These are phyloP conservation scores for Patagioenas fasciata DNA, from an alignment of 2,113 vertebrate genomes.

Conservation along the genomic window DNA sequence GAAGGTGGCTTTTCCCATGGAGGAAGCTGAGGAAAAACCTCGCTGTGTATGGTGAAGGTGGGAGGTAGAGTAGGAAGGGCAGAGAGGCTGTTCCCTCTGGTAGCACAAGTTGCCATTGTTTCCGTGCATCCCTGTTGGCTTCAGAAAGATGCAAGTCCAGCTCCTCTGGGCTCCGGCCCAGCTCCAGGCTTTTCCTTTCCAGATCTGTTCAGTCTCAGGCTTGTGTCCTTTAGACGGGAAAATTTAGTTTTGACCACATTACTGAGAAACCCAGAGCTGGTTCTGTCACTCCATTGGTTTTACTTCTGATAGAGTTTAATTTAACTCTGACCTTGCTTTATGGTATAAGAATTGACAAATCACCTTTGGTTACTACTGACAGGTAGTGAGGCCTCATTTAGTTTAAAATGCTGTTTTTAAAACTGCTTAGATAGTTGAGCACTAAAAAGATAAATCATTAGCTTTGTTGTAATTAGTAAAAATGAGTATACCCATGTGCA, in stretches of 20 bases:
- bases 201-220: not conserved
- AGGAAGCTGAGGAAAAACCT: not conserved
- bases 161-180: not conserved
- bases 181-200: not conserved
- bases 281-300: not conserved
- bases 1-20: not conserved
- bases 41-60: not conserved
- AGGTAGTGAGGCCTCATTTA: not conserved
- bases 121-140: not conserved
- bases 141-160: not conserved
- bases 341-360: not conserved
- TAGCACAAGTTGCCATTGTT: not conserved
- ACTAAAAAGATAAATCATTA: not conserved
- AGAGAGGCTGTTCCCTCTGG: not conserved
- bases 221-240: not conserved
- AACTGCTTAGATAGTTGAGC: not conserved
- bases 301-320: not conserved
- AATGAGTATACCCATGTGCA: not conserved
- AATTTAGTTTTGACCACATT: not conserved
- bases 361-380: not conserved
- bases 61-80: not conserved
- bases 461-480: not conserved
- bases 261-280: not conserved
- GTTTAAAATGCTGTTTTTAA: not conserved
- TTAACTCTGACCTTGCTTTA: not conserved